Evolutionary conservation across 2,888 invertebrate species (phyloP).

Genomic region (Melangyna quadrimaculata): DNA sequence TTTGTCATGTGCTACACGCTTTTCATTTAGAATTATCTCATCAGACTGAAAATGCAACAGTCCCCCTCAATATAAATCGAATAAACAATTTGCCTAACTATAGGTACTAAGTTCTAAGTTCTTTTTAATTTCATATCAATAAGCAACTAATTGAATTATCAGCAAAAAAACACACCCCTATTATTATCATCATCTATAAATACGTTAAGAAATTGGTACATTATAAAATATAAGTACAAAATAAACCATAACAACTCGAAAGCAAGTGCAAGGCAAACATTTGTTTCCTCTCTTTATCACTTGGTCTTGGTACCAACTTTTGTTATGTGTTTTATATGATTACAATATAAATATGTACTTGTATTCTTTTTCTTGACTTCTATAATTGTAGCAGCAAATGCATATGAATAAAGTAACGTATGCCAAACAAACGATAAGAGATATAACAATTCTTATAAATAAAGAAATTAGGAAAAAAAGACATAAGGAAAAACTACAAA

Average conservation of each 20-base stretch:
- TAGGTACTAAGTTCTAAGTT: neutral
- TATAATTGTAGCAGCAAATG: neutral
- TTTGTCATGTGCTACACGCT: no score
- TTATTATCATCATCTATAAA: slow-evolving; percentile 6
- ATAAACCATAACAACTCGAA: slow-evolving; percentile 21
- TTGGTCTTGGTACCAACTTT: neutral
- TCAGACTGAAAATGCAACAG: no score
- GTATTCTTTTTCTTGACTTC: neutral
- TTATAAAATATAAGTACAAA: neutral
- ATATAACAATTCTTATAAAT: neutral
- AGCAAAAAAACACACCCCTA: slow-evolving; percentile 32
- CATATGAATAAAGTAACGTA: neutral
- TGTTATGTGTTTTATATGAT: neutral
- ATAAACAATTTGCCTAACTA: no score
- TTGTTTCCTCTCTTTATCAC: neutral
- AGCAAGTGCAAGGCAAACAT: slow-evolving; percentile 33
- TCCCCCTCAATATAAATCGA: neutral
- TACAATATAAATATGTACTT: neutral
- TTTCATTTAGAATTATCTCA: no score
- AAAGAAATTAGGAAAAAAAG: neutral
- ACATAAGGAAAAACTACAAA: neutral
- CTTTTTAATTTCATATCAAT: slow-evolving; percentile 7
- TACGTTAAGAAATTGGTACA: neutral
- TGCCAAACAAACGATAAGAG: neutral
- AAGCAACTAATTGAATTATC: slow-evolving; percentile 25